Conservation (phyloP, 2,888 invertebrate species). For the Cantharis rufa region DNA sequence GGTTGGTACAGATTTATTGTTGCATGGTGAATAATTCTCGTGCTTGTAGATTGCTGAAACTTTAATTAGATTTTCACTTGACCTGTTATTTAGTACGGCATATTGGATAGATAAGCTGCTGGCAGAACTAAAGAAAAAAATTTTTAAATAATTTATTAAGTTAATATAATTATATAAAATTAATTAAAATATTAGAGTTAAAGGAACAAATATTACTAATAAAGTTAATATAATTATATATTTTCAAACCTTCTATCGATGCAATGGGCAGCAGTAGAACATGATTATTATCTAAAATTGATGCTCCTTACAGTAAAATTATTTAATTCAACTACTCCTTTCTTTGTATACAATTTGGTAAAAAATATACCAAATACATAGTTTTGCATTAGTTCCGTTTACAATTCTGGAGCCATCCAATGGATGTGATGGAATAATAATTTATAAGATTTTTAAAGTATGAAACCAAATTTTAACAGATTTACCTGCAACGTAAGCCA, state of each 20-base stretch:
- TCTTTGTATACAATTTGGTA: too few relatives aligned
- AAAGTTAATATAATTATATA: neutral
- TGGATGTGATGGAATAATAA: neutral
- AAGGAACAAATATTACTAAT: too few relatives aligned
- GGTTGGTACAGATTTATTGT: too few relatives aligned
- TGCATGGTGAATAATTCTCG: constrained; percentile 19
- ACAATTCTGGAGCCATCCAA: constrained; percentile 19
- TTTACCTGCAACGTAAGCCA: too few relatives aligned
- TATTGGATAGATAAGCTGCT: constrained; percentile 17
- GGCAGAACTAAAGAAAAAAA: neutral
- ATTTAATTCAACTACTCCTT: too few relatives aligned
- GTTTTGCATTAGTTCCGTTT: constrained; percentile 33
- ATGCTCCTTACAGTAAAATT: neutral
- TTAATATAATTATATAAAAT: too few relatives aligned
- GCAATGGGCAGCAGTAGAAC: neutral
- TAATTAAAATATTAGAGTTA: too few relatives aligned
- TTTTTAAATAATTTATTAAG: neutral
- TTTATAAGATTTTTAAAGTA: neutral
- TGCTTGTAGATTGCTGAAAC: constrained; percentile 36
- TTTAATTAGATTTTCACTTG: constrained; percentile 16
- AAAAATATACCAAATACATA: constrained; percentile 10
- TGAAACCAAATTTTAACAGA: neutral
- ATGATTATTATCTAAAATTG: neutral
- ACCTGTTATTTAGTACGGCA: constrained; percentile 23
- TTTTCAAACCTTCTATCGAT: constrained; percentile 3